phyloP scores from a whole-genome alignment of 2,888 invertebrate genomes.

The Ormyrus pomaceus region DNA sequence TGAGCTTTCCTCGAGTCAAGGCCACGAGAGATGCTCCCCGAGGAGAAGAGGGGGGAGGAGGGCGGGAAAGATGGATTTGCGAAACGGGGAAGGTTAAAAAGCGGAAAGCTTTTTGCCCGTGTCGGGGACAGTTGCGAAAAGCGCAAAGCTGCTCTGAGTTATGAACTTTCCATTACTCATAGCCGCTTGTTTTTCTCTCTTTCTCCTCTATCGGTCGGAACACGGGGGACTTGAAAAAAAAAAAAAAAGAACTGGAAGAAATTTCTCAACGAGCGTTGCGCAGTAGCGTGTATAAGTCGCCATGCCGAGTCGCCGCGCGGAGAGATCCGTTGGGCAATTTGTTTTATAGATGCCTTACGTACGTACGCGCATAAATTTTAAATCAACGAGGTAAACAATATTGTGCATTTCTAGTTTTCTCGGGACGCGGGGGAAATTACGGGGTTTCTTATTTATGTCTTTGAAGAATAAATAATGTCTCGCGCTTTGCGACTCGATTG shows the following conservation, averaged over 20 bases:
- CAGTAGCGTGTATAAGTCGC: not conserved
- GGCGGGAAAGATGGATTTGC: not conserved
- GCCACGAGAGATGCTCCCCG: conserved; percentile 23
- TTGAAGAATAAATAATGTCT: no score
- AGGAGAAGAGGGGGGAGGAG: no score
- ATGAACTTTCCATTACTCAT: conserved; percentile 39
- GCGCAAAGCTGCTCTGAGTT: not conserved
- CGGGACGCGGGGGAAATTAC: no score
- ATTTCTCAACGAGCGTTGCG: conserved; percentile 36
- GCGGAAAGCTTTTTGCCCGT: not conserved
- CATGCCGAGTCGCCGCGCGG: no score
- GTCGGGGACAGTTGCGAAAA: not conserved
- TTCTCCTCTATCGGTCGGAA: conserved; percentile 11
- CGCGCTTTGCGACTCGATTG: no score
- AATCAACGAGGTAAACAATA: conserved; percentile 24
- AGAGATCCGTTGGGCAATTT: conserved; percentile 22
- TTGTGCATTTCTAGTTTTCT: no score
- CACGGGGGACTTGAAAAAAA: conserved; percentile 19
- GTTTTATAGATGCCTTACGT: conserved; percentile 14
- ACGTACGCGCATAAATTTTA: conserved; percentile 6
- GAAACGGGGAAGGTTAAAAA: conserved; percentile 10
- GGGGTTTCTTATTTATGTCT: no score
- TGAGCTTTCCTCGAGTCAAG: conserved; percentile 47
- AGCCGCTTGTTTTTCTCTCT: conserved; percentile 6
- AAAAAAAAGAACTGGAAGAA: conserved; percentile 24